Conservation (phyloP, 2,797 vertebrate species). For the Dendrocincla tyrannina region DNA sequence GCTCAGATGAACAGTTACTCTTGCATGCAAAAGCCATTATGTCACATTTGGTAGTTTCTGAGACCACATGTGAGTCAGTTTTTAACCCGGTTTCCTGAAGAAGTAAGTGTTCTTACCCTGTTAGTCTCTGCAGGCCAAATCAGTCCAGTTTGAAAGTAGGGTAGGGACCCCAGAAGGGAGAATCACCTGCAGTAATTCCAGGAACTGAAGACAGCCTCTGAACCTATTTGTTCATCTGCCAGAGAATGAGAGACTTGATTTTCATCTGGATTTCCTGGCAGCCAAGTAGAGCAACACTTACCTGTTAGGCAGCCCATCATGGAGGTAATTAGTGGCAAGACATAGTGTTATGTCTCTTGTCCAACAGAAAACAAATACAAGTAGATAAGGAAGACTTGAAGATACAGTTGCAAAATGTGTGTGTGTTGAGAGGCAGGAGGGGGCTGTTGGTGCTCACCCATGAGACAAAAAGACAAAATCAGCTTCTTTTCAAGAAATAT, state of each 20-base stretch:
- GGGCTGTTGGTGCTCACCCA: neutral
- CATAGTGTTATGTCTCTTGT: neutral
- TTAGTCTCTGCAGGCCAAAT: neutral
- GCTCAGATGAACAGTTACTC: neutral
- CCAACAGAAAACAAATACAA: neutral
- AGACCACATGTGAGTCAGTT: accelerated
- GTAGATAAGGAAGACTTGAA: neutral
- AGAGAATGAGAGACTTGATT: neutral
- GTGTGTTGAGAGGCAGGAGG: neutral
- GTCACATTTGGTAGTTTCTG: neutral
- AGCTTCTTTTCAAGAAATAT: neutral
- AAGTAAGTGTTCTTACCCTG: neutral
- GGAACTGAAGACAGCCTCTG: neutral
- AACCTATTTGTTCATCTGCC: neutral
- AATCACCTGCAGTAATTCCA: neutral
- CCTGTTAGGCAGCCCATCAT: neutral
- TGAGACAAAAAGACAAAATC: neutral
- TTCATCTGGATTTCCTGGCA: neutral
- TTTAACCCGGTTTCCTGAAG: neutral
- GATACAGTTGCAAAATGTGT: neutral
- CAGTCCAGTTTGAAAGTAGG: neutral
- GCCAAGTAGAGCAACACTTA: neutral
- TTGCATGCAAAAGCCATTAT: neutral
- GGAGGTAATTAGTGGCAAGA: neutral
- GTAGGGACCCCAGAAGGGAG: neutral